These are phyloP conservation scores for Rugalucina vietnamica DNA, from an alignment of 2,888 invertebrate genomes.

Conservation along the genomic window DNA sequence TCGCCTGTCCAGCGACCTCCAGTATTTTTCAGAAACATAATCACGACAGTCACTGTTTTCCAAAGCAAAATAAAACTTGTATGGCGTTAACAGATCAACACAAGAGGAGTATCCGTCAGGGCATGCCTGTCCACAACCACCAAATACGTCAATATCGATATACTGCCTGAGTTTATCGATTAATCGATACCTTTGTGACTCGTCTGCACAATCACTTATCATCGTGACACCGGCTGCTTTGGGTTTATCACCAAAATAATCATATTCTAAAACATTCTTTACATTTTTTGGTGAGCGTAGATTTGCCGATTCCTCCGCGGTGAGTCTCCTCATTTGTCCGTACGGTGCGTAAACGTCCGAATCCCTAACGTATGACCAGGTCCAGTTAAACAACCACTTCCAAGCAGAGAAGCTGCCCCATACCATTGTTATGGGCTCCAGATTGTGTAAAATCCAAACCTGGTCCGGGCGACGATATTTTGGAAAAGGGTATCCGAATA, in stretches of 20 bases:
- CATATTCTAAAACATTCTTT: not conserved
- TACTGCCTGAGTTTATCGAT: slow-evolving; percentile 30
- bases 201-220: slow-evolving; percentile 46
- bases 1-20: slow-evolving; percentile 18
- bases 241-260: slow-evolving; percentile 18
- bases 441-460: slow-evolving; percentile 38
- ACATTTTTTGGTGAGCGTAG: not conserved
- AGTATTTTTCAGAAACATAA: slow-evolving; percentile 50
- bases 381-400: slow-evolving; percentile 48
- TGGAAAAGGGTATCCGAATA: slow-evolving; percentile 15
- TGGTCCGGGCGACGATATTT: slow-evolving; percentile 34
- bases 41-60: slow-evolving; percentile 44
- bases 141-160: slow-evolving; percentile 26
- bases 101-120: slow-evolving; percentile 21
- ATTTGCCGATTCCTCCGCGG: not conserved
- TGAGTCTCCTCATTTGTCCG: not conserved
- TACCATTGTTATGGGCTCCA: slow-evolving; percentile 37
- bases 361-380: slow-evolving; percentile 22
- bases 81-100: slow-evolving; percentile 3
- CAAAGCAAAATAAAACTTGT: slow-evolving; percentile 44
- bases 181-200: slow-evolving; percentile 38
- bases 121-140: slow-evolving; percentile 31
- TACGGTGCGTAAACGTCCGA: slow-evolving; percentile 39
- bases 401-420: slow-evolving; percentile 29
- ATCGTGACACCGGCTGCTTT: slow-evolving; percentile 23